Percentiles rank a stretch among this genome's conserved stretches.
phyloP scores from a whole-genome alignment of 1,140 invertebrate genomes.

The Colletes gigas region DNA sequence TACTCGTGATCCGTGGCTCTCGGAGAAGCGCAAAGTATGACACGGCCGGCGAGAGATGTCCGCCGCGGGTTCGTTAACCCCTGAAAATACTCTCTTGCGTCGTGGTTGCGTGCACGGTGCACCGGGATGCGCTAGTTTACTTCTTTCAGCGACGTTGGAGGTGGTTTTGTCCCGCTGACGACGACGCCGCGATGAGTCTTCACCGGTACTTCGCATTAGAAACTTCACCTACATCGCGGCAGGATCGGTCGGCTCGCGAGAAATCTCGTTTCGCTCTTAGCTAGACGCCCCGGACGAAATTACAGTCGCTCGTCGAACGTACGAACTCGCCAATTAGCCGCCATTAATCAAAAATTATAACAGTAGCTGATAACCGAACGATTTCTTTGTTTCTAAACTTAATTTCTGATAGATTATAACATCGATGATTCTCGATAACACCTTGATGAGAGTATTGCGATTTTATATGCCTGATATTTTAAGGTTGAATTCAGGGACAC shows the following conservation, averaged over 20 bases:
- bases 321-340: background rate
- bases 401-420: too few species aligned
- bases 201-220: constrained; percentile 67
- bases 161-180: constrained; percentile 20
- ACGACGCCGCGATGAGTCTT: constrained; percentile 29
- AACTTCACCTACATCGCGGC: constrained; percentile 75
- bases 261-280: constrained; percentile 52
- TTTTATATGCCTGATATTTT: too few species aligned
- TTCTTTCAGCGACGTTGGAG: constrained; percentile 57
- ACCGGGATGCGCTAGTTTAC: constrained; percentile 78
- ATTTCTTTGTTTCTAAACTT: too few species aligned
- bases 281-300: constrained; percentile 43
- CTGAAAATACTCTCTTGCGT: constrained; percentile 79
- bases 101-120: constrained; percentile 73
- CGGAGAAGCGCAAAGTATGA: constrained; percentile 71
- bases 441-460: too few species aligned
- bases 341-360: background rate
- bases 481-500: too few species aligned
- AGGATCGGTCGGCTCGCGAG: constrained; percentile 58
- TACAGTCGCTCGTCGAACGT: constrained; percentile 52
- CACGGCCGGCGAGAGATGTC: constrained; percentile 70
- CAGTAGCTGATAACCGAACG: too few species aligned
- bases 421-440: too few species aligned
- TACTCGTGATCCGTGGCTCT: constrained; percentile 18
- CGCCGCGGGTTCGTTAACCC: constrained; percentile 76